Percentiles rank a stretch among this genome's conserved stretches.
These are phyloP conservation scores for Hoplodrina ambigua DNA, from an alignment of 2,888 invertebrate species.

Conservation along the genomic window DNA sequence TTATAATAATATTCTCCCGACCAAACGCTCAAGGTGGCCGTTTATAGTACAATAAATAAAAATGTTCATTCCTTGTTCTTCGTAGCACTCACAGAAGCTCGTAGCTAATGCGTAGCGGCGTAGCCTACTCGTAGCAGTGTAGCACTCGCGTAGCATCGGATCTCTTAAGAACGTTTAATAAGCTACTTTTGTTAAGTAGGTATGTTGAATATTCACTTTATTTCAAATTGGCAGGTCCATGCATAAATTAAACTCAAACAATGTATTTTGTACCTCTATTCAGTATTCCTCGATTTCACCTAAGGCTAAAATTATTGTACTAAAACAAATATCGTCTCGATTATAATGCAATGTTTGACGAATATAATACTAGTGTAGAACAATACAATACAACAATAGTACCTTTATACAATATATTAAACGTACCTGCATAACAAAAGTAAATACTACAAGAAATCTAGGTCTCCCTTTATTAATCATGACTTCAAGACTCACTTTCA, in stretches of 20 bases:
- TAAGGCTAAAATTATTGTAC: not conserved
- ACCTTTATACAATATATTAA: constrained; percentile 5
- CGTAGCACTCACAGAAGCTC: constrained; percentile 26
- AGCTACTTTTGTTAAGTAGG: constrained; percentile 19
- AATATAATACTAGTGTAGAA: too few relatives aligned
- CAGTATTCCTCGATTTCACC: not conserved
- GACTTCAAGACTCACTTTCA: constrained; percentile 30
- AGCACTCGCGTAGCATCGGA: constrained; percentile 26
- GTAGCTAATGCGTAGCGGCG: constrained; percentile 32
- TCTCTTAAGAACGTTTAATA: constrained; percentile 20
- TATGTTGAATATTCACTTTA: not conserved
- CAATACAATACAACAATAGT: too few relatives aligned
- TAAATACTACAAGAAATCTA: constrained; percentile 21
- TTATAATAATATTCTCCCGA: too few relatives aligned
- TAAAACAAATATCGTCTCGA: constrained; percentile 8
- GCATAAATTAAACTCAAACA: not conserved
- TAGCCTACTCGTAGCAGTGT: constrained; percentile 35
- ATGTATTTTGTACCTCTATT: not conserved
- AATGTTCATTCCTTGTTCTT: not conserved
- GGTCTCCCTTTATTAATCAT: constrained; percentile 28
- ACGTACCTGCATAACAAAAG: constrained; percentile 8
- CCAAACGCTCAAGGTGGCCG: too few relatives aligned
- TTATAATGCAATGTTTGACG: not conserved
- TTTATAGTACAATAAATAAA: too few relatives aligned
- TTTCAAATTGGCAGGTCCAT: not conserved